Percentiles rank a stretch among this genome's conserved stretches.
These are phyloP conservation scores for Dendropsophus ebraccatus DNA, from an alignment of 2,113 vertebrate species.

Conservation along the genomic window DNA sequence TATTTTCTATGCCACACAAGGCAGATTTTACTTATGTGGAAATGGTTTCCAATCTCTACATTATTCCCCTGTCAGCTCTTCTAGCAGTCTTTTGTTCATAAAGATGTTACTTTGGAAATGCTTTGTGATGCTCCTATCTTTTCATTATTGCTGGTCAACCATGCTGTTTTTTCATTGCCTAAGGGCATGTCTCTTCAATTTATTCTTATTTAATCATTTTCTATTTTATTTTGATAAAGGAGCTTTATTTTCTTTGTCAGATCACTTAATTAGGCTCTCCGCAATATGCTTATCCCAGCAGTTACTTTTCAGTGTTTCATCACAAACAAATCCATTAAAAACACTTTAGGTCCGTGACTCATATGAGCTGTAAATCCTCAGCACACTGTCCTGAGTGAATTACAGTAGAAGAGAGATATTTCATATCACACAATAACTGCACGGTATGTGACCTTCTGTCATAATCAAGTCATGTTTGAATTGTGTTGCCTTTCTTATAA, in stretches of 20 bases:
- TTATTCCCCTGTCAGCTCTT: constrained; percentile 59
- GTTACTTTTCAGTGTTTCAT: constrained; percentile 59
- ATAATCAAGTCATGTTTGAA: constrained; percentile 57
- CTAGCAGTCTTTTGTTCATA: constrained; percentile 52
- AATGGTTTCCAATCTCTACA: constrained; percentile 49
- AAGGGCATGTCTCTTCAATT: constrained; percentile 57
- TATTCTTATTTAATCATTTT: constrained; percentile 61
- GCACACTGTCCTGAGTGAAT: constrained; percentile 56
- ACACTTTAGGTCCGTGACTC: constrained; percentile 58
- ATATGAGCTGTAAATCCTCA: constrained; percentile 54
- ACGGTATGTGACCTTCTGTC: constrained; percentile 55
- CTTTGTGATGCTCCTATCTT: constrained; percentile 56
- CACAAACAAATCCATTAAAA: constrained; percentile 61
- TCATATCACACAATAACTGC: constrained; percentile 56
- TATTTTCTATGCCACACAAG: constrained; percentile 49
- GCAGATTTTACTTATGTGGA: constrained; percentile 53
- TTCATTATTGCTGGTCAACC: constrained; percentile 58
- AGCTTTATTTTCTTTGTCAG: constrained; percentile 60
- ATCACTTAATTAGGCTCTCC: constrained; percentile 58
- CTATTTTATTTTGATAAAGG: constrained; percentile 59
- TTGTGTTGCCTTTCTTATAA: constrained; percentile 46
- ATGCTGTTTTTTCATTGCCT: constrained; percentile 56
- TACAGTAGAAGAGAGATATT: constrained; percentile 56
- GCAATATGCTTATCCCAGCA: constrained; percentile 60
- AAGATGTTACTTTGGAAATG: constrained; percentile 57